Evolutionary conservation across 2,888 invertebrate species (phyloP), one percentile per base, ranked within the genome.

Genomic region (Sinopyrophorus schimmeli): DNA sequence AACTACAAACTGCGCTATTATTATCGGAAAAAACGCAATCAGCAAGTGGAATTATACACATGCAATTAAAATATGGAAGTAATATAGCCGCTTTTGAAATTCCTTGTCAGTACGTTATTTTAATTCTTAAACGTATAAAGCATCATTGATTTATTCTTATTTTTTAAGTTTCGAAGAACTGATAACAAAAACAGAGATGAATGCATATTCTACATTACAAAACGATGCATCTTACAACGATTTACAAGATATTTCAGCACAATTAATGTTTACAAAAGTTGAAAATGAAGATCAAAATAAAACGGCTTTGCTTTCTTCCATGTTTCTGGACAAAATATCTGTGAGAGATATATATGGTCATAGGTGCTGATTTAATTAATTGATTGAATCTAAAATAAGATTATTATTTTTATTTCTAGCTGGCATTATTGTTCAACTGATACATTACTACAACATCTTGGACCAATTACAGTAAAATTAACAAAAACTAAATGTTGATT

Each of bases 1-100:
- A 80, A 54, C 60, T 80, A 2, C 76, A 79, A 61, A 76, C 75
- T 2, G 69, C 73, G 1, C 69, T 77, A 6, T 63, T 65, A n/a
- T 59, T 76, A n/a, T 75, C 78, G 1, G 71, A 71, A 40, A 67
- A 66, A 54, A 72, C 75, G 1, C 65, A 69, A 5, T 68, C 67
- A 40, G 74, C 76, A 4, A 65, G 70, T 39, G 80, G 80, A 9
- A 63, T 70, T 23, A 62, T 80, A 31, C 69, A 71, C 39, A 57
- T 81, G 10, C 69, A 68, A 34, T 57, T 80, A 28, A 47, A 65
- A 10, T 72, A 75, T 59, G 65, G 64, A 1, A 70, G 75, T 47
- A 64, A 71, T 4, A 65, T 67, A 1, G 74, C 74, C 1, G 63
- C 65, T 17, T 78, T 80, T 50, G 65, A 70, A 40, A 72, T 80